Base-by-base conservation (phyloP, 2,888 invertebrate species). In the Leucania comma region DNA sequence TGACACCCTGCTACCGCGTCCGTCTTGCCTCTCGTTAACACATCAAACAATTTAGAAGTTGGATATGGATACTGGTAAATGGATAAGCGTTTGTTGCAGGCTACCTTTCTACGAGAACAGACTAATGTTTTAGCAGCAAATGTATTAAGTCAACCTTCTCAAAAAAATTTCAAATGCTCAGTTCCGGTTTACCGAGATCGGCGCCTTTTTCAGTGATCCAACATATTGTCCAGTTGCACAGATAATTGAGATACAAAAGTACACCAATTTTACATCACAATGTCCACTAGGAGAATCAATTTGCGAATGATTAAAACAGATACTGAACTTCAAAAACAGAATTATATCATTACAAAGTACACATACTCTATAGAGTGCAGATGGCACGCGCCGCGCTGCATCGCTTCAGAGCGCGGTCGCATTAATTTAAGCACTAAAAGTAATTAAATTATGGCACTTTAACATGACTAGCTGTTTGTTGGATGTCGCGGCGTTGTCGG, bases 381-480 rank as follows among this genome's bases (percentile, higher is more conserved):
- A 54, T 29, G 48, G 5, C 14, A 72, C 32, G 48, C 8, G 42
- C 46, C n/a, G 38, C 20, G 17, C 46, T n/a, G 38, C 20, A 17
- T 57, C 51, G 32, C n/a, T 20, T 17, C n/a, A 46, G 14, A n/a
- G n/a, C 26, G 32, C 14, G 20, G 32, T 60, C 48, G 29, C 9
- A 12, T 26, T 38, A 58, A 59, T 74, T 53, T 35, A 57, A 35
- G 57, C 58, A 35, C 60, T 53, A 35, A 57, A 75, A 68, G 63
- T 51, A 75, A 76, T 75, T 76, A 35, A 56, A 57, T 70, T 26
- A 61, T 57, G 20, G 8, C n/a, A 24, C 38, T 75, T 46, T 46
- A 51, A 68, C 54, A 51, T 74, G n/a, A 51, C 46, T 51, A 9
- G 46, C 62, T 56, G 24, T 75, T 76, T 67, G 48, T n/a, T 8